Conservation (phyloP, 92 coral and sea anemone genomes). For the Pocillopora meandrina region DNA sequence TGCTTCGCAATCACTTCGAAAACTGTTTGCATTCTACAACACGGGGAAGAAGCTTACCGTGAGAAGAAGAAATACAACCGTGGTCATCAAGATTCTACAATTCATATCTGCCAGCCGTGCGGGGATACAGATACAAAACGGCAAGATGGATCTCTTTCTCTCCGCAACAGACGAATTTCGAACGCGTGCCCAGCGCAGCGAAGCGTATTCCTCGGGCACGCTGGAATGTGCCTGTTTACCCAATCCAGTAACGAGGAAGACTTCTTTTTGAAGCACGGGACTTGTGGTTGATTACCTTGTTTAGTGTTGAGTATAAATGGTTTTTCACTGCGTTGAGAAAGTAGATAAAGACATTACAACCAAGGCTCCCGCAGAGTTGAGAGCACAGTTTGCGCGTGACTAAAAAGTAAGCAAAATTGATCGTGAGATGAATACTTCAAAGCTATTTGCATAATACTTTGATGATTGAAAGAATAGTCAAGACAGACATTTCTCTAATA, state of each 20-base stretch:
- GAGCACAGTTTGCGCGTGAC: conserved; percentile 23
- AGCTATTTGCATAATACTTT: conserved; percentile 29
- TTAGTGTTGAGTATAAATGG: neutral
- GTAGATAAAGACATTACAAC: neutral
- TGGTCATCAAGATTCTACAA: neutral
- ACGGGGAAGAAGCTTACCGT: neutral
- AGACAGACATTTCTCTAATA: neutral
- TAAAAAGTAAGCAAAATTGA: conserved; percentile 1
- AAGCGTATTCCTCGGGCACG: neutral
- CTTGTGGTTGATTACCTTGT: neutral
- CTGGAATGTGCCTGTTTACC: conserved; percentile 23
- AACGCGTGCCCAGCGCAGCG: conserved; percentile 2
- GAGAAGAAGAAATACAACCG: conserved; percentile 2
- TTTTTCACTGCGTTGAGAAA: neutral
- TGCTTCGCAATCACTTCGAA: neutral
- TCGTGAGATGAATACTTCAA: neutral
- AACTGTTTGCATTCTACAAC: neutral
- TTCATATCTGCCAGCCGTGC: conserved; percentile 3
- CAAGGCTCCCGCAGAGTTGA: neutral
- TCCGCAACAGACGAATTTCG: neutral
- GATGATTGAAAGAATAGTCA: neutral
- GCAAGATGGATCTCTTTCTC: neutral
- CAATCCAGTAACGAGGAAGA: neutral
- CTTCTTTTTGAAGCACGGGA: neutral
- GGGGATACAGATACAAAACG: neutral